Evolutionary conservation across 2,888 invertebrate species (phyloP).

Genomic region (Protophormia terraenovae): DNA sequence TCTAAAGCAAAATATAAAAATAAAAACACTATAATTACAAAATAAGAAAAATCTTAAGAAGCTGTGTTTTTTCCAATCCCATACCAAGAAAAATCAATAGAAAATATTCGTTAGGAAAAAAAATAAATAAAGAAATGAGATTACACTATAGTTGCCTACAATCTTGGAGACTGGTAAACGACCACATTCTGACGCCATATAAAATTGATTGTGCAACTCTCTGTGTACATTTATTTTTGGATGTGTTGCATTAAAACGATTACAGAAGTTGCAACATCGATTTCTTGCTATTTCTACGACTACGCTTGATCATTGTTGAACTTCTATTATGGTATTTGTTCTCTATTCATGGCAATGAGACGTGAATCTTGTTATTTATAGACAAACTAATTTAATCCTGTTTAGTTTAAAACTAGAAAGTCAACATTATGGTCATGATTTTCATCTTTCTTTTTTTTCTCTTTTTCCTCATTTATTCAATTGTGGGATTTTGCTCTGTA

Average conservation of each 20-base stretch:
- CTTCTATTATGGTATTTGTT: constrained; percentile 58
- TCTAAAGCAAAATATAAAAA: not conserved
- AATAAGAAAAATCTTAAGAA: not conserved
- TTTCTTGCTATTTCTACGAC: not conserved
- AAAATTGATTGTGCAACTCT: constrained; percentile 54
- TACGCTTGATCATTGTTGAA: constrained; percentile 21
- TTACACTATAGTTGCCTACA: not conserved
- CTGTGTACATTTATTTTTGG: not conserved
- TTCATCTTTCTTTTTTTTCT: constrained; percentile 1
- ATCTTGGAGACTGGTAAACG: not conserved
- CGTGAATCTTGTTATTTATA: constrained; percentile 53
- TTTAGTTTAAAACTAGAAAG: constrained; percentile 53
- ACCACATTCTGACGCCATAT: constrained; percentile 59
- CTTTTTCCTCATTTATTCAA: not conserved
- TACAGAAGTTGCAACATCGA: constrained; percentile 41
- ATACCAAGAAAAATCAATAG: not conserved
- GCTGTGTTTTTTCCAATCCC: not conserved
- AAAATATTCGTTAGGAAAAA: not conserved
- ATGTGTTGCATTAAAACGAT: not conserved
- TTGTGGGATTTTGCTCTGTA: constrained; percentile 7
- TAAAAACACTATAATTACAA: not conserved
- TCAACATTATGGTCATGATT: constrained; percentile 59
- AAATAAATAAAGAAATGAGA: constrained; percentile 4
- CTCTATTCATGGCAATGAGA: constrained; percentile 57
- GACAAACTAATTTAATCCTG: constrained; percentile 60